These are phyloP conservation scores for Invenusta paracnida DNA, from an alignment of 2,888 invertebrate species.

Conservation along the genomic window DNA sequence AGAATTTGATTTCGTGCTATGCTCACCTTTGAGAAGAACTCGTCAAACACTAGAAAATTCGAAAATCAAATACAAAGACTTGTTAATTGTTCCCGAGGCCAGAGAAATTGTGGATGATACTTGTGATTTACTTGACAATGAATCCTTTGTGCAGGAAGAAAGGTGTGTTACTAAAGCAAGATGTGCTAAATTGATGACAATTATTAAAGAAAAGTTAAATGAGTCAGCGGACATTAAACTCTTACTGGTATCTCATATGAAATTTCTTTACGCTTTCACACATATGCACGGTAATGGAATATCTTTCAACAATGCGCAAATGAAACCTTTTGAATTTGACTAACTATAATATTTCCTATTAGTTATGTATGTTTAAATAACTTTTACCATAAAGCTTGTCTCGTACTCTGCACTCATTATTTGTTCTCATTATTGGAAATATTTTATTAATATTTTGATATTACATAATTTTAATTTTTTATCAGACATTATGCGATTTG, in stretches of 20 bases:
- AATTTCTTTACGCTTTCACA: not conserved
- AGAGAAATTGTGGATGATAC: not conserved
- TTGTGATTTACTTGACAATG: not conserved
- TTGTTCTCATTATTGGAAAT: too few species aligned
- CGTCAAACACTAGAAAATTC: conserved; percentile 19
- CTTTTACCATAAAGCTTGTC: too few species aligned
- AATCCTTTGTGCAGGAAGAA: not conserved
- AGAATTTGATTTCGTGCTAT: conserved; percentile 30
- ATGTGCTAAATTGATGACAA: not conserved
- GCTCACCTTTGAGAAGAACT: conserved; percentile 20
- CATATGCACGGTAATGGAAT: not conserved
- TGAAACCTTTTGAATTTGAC: not conserved
- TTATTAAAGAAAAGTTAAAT: not conserved
- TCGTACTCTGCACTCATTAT: too few species aligned
- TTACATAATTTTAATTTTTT: too few species aligned
- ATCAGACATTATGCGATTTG: too few species aligned
- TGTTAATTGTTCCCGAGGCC: not conserved
- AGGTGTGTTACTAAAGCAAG: not conserved
- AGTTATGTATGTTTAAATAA: too few species aligned
- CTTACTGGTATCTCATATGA: not conserved
- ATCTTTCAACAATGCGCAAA: not conserved
- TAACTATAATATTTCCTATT: too few species aligned
- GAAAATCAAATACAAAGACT: not conserved
- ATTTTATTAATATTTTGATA: too few species aligned
- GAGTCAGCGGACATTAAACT: not conserved